Percentiles rank a stretch among this genome's conserved stretches.
These are phyloP conservation scores for Phrixothrix hirtus DNA, from an alignment of 2,888 invertebrate genomes.

Conservation along the genomic window DNA sequence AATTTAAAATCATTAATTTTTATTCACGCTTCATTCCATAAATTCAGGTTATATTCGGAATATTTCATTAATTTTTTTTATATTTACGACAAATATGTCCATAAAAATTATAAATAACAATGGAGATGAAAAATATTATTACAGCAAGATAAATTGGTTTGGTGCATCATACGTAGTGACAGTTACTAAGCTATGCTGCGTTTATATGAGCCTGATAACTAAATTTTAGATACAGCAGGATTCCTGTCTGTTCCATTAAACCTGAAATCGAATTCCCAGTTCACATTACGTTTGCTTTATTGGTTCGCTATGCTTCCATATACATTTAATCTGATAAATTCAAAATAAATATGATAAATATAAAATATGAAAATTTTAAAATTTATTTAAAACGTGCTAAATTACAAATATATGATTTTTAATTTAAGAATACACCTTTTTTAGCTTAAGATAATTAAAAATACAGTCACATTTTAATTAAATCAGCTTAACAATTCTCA, in stretches of 20 bases:
- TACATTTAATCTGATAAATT: conserved; percentile 18
- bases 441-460: no score
- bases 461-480: conserved; percentile 6
- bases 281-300: conserved; percentile 24
- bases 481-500: background rate
- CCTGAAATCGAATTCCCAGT: conserved; percentile 25
- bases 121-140: background rate
- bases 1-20: background rate
- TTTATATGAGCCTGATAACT: conserved; percentile 23
- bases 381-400: background rate
- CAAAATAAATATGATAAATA: conserved; percentile 7
- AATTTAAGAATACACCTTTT: no score
- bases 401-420: no score
- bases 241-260: conserved; percentile 28
- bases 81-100: no score
- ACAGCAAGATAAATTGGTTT: background rate
- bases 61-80: background rate
- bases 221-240: conserved; percentile 23
- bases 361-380: background rate
- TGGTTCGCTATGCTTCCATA: conserved; percentile 18
- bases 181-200: conserved; percentile 12
- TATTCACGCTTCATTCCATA: background rate
- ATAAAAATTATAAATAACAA: no score
- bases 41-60: no score
- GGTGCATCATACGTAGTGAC: conserved; percentile 3